phyloP scores from a whole-genome alignment of 2,797 vertebrate genomes.

The Rhynchonycteris naso region DNA sequence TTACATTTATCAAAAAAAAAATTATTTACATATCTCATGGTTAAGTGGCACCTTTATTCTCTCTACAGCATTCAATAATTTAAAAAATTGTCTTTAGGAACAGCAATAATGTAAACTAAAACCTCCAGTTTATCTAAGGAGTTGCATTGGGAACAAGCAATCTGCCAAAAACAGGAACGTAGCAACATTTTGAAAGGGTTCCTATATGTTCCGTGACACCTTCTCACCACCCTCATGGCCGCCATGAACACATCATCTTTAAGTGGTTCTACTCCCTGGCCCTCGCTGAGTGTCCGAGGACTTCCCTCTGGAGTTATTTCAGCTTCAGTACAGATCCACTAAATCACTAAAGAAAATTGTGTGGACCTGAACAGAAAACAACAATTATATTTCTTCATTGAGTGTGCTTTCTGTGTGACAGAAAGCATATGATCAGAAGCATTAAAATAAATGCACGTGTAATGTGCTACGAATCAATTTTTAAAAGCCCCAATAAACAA shows the following conservation, averaged over 20 bases:
- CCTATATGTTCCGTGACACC: neutral
- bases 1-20: neutral
- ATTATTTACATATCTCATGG: neutral
- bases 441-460: neutral
- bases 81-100: neutral
- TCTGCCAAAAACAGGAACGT: fast-evolving
- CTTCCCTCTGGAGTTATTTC: neutral
- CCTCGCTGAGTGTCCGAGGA: neutral
- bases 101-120: neutral
- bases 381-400: neutral
- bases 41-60: neutral
- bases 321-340: neutral
- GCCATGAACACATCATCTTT: neutral
- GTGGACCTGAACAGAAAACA: neutral
- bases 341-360: neutral
- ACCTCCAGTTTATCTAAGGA: neutral
- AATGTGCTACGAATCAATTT: neutral
- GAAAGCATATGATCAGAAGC: neutral
- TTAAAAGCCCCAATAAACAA: neutral
- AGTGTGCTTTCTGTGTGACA: neutral
- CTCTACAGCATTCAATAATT: neutral
- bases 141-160: neutral
- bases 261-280: neutral
- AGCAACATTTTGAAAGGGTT: neutral
- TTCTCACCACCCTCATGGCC: too few relatives aligned